Evolutionary conservation across 1,140 invertebrate species (phyloP).

Genomic region (Heterodera carotae): DNA sequence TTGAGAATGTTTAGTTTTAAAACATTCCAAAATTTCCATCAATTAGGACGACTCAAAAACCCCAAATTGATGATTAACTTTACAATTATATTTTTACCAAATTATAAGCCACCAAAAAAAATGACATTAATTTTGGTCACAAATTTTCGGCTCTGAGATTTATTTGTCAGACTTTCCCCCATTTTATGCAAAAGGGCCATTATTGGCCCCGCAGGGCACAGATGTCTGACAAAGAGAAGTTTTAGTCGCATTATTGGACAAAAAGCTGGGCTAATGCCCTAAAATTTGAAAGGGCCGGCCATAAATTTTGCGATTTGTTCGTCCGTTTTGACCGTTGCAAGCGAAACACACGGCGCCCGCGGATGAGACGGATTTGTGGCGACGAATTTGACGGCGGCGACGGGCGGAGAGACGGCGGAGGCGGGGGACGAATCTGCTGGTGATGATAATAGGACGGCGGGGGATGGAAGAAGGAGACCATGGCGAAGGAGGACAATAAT

Average conservation of each 20-base stretch:
- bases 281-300: not conserved
- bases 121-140: not conserved
- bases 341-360: slow-evolving; percentile 35
- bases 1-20: slow-evolving; percentile 7
- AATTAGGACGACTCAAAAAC: too few species aligned
- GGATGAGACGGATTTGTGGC: slow-evolving; percentile 22
- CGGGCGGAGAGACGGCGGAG: not conserved
- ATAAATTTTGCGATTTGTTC: slow-evolving; percentile 13
- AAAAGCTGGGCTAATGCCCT: not conserved
- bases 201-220: not conserved
- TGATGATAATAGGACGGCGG: not conserved
- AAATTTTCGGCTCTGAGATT: not conserved
- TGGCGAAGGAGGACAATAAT: not conserved
- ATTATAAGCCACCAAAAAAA: too few species aligned
- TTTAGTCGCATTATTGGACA: too few species aligned
- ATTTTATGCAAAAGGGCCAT: not conserved
- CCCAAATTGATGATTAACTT: too few species aligned
- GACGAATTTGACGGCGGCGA: not conserved
- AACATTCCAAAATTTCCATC: not conserved
- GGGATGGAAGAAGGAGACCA: not conserved
- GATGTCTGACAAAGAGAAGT: not conserved
- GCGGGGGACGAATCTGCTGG: slow-evolving; percentile 1
- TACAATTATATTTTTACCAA: too few species aligned
- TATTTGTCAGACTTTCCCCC: not conserved
- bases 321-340: slow-evolving; percentile 24